These are phyloP conservation scores for Phrixothrix hirtus DNA, from an alignment of 2,888 invertebrate genomes.

Conservation along the genomic window DNA sequence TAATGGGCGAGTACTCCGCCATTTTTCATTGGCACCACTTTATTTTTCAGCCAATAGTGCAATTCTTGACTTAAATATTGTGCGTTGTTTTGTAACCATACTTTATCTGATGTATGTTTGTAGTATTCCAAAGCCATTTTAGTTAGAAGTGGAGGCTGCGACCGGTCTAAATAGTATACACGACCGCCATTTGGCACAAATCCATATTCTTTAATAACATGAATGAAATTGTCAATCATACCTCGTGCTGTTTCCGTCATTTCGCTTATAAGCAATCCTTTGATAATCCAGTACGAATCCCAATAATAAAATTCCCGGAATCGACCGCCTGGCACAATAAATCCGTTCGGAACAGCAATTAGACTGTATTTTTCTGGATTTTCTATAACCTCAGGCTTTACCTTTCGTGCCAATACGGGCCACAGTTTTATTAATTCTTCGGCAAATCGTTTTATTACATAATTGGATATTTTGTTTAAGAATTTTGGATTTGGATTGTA, in stretches of 20 bases:
- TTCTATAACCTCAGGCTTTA: slow-evolving; percentile 61
- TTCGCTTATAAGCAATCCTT: slow-evolving; percentile 75
- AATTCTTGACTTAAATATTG: slow-evolving; percentile 65
- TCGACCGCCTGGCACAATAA: slow-evolving; percentile 72
- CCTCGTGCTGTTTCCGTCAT: slow-evolving; percentile 75
- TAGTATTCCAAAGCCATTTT: slow-evolving; percentile 75
- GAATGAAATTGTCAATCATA: slow-evolving; percentile 76
- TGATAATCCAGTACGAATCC: slow-evolving; percentile 87
- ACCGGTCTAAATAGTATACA: slow-evolving; percentile 73
- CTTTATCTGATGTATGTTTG: slow-evolving; percentile 65
- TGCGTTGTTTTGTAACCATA: slow-evolving; percentile 65
- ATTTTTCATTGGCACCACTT: slow-evolving; percentile 59
- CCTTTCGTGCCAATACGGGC: slow-evolving; percentile 65
- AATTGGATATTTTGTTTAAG: slow-evolving; percentile 63
- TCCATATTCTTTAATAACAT: slow-evolving; percentile 68
- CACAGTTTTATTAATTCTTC: slow-evolving; percentile 65
- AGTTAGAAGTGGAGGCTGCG: slow-evolving; percentile 71
- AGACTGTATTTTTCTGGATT: slow-evolving; percentile 55
- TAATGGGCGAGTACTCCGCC: slow-evolving; percentile 65
- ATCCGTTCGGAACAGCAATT: slow-evolving; percentile 59
- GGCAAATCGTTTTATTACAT: slow-evolving; percentile 64
- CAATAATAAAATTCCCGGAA: slow-evolving; percentile 81
- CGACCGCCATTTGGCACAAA: slow-evolving; percentile 83
- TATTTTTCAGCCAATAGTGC: slow-evolving; percentile 66
- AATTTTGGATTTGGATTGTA: slow-evolving; percentile 64